Evolutionary conservation across 1,140 invertebrate genomes (phyloP).

Genomic region (Drosophila rufa): DNA sequence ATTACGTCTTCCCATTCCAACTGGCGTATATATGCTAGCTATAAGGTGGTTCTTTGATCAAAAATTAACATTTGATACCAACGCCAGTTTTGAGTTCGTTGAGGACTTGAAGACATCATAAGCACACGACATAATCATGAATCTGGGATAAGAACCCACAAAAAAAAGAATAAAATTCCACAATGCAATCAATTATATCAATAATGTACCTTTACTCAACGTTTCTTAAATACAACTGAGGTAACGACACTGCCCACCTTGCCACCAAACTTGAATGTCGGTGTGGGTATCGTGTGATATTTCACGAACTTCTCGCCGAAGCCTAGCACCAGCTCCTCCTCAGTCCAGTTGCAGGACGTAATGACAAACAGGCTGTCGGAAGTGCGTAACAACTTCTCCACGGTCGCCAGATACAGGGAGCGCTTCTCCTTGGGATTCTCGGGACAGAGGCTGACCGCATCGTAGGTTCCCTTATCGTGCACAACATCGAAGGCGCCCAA

Average conservation of each 20-base stretch:
- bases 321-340: slow-evolving; percentile 91
- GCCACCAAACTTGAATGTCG: slow-evolving; percentile 93
- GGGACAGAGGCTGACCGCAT: slow-evolving; percentile 94
- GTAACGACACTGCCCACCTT: slow-evolving; percentile 92
- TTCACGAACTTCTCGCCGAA: slow-evolving; percentile 89
- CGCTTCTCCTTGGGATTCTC: slow-evolving; percentile 88
- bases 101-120: slow-evolving; percentile 6
- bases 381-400: slow-evolving; percentile 77
- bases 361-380: slow-evolving; percentile 90
- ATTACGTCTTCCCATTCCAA: background rate
- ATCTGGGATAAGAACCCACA: background rate
- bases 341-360: slow-evolving; percentile 98
- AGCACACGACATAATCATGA: too few relatives aligned
- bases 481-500: slow-evolving; percentile 88
- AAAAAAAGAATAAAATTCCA: background rate
- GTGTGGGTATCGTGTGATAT: slow-evolving; percentile 89
- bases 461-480: slow-evolving; percentile 97
- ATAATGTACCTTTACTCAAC: slow-evolving; percentile 1
- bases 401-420: slow-evolving; percentile 89
- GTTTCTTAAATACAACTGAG: slow-evolving; percentile 89
- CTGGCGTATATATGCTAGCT: slow-evolving; percentile 3
- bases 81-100: slow-evolving; percentile 3
- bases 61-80: slow-evolving; percentile 1
- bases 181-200: background rate
- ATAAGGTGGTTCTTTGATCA: background rate